Base-by-base conservation (phyloP, 2,797 vertebrate genomes). In the Notoglanidium macrostoma region DNA sequence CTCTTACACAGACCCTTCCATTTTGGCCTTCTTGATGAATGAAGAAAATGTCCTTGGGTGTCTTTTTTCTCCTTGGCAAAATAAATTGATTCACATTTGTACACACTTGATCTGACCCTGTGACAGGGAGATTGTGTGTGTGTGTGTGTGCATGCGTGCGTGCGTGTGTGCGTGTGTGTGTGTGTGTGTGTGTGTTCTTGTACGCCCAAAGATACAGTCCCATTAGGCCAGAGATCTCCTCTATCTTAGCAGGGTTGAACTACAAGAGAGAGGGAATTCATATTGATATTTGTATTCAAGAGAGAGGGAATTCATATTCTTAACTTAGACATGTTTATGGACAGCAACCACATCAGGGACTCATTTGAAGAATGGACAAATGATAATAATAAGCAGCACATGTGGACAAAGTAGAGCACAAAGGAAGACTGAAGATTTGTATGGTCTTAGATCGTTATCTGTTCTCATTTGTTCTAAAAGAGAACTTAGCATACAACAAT, bases 61-160 rank as follows among this genome's bases (percentile, higher is more conserved):
- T 92, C 92, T 95, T 94, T 93, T 93, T 94, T 44, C 61, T 40
- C 49, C 67, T 55, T 84, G 84, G 68, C 84, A 81, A 83, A 70
- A 72, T 94, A 92, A 95, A 95, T 96, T 95, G 96, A 96, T 97
- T 97, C 96, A 96, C 93, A 93, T 97, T 97, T 97, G 95, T 95
- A 96, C 95, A 96, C 95, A 96, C 95, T 96, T 96, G 95, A 95
- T 96, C 96, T 96, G 96, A 97, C 96, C 96, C 96, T 94, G 94
- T 90, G 91, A 94, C 92, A 95, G 91, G 91, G 93, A 95, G 95
- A 96, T 95, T 96, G 94, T 93, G 94, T 90, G 88, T 90, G 85
- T 93, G 89, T 88, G 90, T 93, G 90, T 68, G 92, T 83, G 83
- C 46, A 90, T 63, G 40, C 9, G 87, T 93, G 91, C 89, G 92